Percentiles rank a stretch among this genome's conserved stretches.
phyloP scores from a whole-genome alignment of 2,113 vertebrate species.

The Plecotus auritus region DNA sequence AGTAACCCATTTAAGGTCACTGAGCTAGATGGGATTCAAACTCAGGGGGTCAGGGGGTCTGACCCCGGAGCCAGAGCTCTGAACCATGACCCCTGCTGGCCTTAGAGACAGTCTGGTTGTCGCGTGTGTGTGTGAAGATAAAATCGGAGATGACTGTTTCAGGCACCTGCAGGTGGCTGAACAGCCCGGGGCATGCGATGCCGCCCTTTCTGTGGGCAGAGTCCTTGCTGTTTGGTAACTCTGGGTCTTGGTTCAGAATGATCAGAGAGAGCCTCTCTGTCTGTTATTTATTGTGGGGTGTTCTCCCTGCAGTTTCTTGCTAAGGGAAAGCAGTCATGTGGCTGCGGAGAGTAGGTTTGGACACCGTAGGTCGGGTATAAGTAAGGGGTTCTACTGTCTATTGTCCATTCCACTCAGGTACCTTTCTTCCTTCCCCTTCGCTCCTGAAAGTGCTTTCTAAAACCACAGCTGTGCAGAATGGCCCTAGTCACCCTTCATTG shows the following conservation, averaged over 20 bases:
- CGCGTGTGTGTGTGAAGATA: not conserved
- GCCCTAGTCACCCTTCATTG: too few species aligned
- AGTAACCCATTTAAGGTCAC: not conserved
- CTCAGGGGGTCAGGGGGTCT: not conserved
- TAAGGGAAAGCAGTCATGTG: not conserved
- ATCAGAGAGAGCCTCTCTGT: not conserved
- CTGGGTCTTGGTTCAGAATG: not conserved
- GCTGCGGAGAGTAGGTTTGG: not conserved
- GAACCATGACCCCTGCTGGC: not conserved
- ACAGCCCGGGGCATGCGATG: not conserved
- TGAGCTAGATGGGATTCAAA: not conserved
- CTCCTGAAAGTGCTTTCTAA: not conserved
- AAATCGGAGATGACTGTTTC: not conserved
- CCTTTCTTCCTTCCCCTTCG: not conserved
- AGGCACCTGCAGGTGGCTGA: not conserved
- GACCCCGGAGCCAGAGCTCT: not conserved
- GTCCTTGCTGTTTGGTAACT: not conserved
- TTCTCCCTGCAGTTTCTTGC: not conserved
- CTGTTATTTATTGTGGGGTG: rapidly evolving
- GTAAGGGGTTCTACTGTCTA: not conserved
- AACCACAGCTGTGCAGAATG: not conserved
- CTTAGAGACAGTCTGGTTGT: not conserved
- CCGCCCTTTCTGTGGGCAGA: not conserved
- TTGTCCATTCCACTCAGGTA: not conserved
- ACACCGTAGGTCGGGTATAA: not conserved